These are phyloP conservation scores for Eptatretus burgeri DNA, from an alignment of 2,113 vertebrate genomes.

Conservation along the genomic window DNA sequence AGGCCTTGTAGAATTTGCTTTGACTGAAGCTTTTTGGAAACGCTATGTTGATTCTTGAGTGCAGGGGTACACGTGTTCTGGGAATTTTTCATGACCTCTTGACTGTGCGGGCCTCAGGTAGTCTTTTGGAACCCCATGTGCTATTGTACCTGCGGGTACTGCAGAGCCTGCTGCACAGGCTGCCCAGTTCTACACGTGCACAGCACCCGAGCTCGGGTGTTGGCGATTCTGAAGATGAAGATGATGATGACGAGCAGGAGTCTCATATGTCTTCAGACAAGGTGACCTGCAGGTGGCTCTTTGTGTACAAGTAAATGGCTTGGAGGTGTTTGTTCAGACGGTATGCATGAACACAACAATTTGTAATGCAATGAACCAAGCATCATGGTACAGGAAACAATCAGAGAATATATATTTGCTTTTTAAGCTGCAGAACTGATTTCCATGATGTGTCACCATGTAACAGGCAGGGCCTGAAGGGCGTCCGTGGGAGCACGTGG, in stretches of 20 bases:
- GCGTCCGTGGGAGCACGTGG: conserved; percentile 40
- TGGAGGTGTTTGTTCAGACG: no score
- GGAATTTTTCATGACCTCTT: no score
- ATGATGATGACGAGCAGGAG: conserved; percentile 19
- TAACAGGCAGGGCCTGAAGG: conserved; percentile 28
- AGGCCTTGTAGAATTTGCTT: no score
- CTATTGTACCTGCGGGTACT: conserved; percentile 53
- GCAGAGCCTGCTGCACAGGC: conserved; percentile 40
- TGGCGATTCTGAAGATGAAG: conserved; percentile 81
- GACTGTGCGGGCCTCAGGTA: conserved; percentile 17
- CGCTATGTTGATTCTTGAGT: no score
- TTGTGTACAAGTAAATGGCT: no score
- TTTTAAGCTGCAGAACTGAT: neutral
- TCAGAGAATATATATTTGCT: neutral
- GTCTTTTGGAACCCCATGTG: conserved; percentile 60
- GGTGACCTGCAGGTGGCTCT: conserved; percentile 5
- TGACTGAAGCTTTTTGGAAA: no score
- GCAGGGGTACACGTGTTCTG: no score
- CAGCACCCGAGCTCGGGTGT: conserved; percentile 24
- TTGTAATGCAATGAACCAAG: neutral
- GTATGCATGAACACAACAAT: no score
- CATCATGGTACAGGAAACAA: neutral
- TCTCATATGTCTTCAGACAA: neutral
- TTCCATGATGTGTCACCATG: neutral
- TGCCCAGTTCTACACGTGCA: conserved; percentile 34